Evolutionary conservation across 2,888 invertebrate species (phyloP).

Genomic region (Luperina testacea): DNA sequence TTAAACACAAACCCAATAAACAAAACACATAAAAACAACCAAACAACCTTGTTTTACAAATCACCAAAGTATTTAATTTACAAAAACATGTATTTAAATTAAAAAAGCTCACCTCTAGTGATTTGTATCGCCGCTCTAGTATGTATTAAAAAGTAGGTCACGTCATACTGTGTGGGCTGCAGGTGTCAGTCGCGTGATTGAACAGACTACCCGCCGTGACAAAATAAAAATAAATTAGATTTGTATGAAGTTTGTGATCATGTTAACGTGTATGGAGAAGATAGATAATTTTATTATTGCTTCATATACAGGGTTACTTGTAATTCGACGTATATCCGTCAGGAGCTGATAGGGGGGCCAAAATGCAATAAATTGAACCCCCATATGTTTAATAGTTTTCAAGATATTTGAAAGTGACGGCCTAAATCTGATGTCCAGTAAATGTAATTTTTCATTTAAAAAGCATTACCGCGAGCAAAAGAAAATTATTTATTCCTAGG

Average conservation of each 20-base stretch:
- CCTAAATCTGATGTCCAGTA: not conserved
- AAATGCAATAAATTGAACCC: too few relatives aligned
- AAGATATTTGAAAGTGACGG: too few relatives aligned
- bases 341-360: too few relatives aligned
- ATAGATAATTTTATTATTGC: constrained; percentile 9
- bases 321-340: too few relatives aligned
- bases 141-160: constrained; percentile 38
- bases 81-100: constrained; percentile 39
- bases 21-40: constrained; percentile 32
- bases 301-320: not conserved
- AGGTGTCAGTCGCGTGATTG: constrained; percentile 61
- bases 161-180: constrained; percentile 52
- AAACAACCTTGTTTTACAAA: constrained; percentile 55
- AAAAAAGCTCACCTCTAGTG: constrained; percentile 50
- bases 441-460: not conserved
- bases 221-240: constrained; percentile 24
- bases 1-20: constrained; percentile 31
- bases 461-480: not conserved
- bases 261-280: not conserved
- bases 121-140: constrained; percentile 67
- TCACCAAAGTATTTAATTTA: constrained; percentile 42
- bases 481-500: not conserved
- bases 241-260: constrained; percentile 16
- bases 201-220: constrained; percentile 62
- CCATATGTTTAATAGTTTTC: too few relatives aligned